phyloP scores from a whole-genome alignment of 37 sponge, comb jelly and placozoan genomes.

The Aphrocallistes beatrix region DNA sequence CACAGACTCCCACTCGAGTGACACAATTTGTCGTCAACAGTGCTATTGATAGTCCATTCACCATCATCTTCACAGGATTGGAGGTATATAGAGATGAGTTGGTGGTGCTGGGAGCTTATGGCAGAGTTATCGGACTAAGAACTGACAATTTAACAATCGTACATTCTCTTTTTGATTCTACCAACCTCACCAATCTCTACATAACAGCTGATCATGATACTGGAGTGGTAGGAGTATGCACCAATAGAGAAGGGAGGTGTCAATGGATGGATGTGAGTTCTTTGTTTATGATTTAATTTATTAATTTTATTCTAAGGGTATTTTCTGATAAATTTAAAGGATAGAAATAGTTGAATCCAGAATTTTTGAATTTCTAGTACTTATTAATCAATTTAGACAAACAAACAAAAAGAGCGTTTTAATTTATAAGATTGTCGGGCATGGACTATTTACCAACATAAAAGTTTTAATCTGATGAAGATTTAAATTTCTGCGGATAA shows the following conservation, averaged over 20 bases:
- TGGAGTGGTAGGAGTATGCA: background rate
- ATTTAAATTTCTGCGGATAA: too few species aligned
- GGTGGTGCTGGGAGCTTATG: background rate
- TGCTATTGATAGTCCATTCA: background rate
- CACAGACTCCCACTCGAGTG: background rate
- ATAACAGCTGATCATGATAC: background rate
- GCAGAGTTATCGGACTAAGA: background rate
- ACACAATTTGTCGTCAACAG: background rate
- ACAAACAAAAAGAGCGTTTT: too few species aligned
- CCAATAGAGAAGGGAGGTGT: constrained; percentile 7
- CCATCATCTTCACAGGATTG: background rate
- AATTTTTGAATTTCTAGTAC: too few species aligned
- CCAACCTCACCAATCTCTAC: background rate
- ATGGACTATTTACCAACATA: too few species aligned
- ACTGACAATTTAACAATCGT: background rate
- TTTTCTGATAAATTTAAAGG: too few species aligned
- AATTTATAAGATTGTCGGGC: too few species aligned
- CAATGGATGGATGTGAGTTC: background rate
- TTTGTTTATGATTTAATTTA: background rate
- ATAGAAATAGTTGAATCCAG: too few species aligned
- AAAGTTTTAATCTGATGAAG: too few species aligned
- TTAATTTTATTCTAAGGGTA: too few species aligned
- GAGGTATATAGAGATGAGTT: background rate
- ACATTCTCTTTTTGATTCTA: background rate
- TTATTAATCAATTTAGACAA: too few species aligned